Evolutionary conservation across 1,140 invertebrate species (phyloP).

Genomic region (Euglossa dilemma): DNA sequence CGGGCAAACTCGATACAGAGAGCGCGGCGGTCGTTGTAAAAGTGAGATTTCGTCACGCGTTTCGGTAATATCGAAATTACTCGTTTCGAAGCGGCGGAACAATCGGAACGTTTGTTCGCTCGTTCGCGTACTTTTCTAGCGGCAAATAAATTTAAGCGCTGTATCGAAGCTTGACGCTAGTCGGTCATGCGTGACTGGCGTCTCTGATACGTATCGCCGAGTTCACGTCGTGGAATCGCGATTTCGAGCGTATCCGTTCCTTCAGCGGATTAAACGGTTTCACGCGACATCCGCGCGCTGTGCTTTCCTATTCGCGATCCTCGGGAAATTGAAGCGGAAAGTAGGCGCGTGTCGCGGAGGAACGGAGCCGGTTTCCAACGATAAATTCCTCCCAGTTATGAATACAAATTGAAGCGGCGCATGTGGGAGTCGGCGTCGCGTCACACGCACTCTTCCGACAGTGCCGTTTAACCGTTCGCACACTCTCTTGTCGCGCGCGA

Average conservation of each 20-base stretch:
- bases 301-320: neutral
- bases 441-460: neutral
- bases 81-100: neutral
- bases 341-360: no score
- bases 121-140: neutral
- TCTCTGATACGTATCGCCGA: neutral
- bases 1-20: neutral
- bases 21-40: neutral
- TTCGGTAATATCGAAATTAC: neutral
- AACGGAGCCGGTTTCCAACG: conserved; percentile 4
- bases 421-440: conserved; percentile 27
- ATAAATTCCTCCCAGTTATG: conserved; percentile 25
- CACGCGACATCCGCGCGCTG: neutral
- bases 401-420: conserved; percentile 25
- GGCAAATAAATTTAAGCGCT: neutral
- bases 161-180: neutral
- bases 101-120: neutral
- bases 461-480: conserved; percentile 17
- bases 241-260: neutral
- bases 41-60: neutral
- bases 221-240: neutral
- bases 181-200: conserved; percentile 6
- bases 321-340: neutral
- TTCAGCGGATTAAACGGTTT: neutral
- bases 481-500: neutral